These are phyloP conservation scores for Coregonus sp. DNA, from an alignment of 2,797 vertebrate species.

Conservation along the genomic window DNA sequence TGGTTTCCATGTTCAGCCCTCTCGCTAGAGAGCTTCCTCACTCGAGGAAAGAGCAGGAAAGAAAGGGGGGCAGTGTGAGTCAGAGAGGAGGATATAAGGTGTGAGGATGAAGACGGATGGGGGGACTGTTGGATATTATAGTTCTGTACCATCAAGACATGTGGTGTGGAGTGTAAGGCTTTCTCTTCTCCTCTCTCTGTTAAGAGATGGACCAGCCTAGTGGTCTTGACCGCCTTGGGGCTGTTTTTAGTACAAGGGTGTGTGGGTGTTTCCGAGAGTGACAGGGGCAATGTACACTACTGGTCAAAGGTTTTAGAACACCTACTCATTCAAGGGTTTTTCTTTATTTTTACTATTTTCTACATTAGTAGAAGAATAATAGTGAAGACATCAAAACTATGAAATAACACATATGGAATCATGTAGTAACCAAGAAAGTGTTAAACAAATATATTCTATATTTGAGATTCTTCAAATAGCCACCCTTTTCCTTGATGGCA, in stretches of 20 bases:
- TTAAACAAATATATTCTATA: no score
- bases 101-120: not conserved
- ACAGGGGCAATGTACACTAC: no score
- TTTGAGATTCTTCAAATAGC: no score
- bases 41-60: slow-evolving; percentile 3
- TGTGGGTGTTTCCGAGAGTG: slow-evolving; percentile 1
- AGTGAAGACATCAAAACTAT: no score
- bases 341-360: no score
- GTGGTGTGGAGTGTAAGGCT: not conserved
- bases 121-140: not conserved
- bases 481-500: no score
- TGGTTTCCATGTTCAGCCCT: not conserved
- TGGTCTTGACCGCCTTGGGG: slow-evolving; percentile 47
- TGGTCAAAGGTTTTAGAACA: no score
- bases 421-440: no score
- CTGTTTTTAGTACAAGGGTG: slow-evolving; percentile 22
- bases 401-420: no score
- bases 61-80: not conserved
- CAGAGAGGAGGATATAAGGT: not conserved
- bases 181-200: not conserved
- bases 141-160: not conserved
- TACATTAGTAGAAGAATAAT: no score
- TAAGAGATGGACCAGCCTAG: slow-evolving; percentile 7
- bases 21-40: slow-evolving; percentile 8
- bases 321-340: no score